Percentiles rank a stretch among this genome's conserved stretches.
These are phyloP conservation scores for Apantesis nais DNA, from an alignment of 2,888 invertebrate species.

Conservation along the genomic window DNA sequence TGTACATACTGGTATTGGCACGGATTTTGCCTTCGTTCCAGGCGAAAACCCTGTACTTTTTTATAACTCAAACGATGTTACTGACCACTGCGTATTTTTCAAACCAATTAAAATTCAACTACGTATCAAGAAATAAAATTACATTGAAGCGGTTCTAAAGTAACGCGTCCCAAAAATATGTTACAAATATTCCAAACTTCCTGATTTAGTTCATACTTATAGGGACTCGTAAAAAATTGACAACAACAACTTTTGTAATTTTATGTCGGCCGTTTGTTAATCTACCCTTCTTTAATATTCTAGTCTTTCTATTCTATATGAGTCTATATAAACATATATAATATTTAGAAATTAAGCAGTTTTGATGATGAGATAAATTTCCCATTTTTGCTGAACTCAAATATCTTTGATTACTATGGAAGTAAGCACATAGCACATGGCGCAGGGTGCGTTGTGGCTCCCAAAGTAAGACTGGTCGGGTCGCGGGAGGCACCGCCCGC, in stretches of 20 bases:
- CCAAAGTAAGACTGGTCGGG: conserved; percentile 48
- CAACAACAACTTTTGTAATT: neutral
- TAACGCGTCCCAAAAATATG: too few relatives aligned
- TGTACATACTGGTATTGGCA: too few relatives aligned
- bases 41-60: too few relatives aligned
- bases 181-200: too few relatives aligned
- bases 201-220: neutral
- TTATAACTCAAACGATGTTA: too few relatives aligned
- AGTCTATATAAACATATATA: neutral
- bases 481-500: conserved; percentile 35
- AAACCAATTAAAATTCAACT: too few relatives aligned
- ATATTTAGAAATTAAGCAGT: neutral
- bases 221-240: neutral
- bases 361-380: neutral
- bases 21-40: too few relatives aligned
- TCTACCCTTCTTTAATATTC: neutral
- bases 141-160: too few relatives aligned
- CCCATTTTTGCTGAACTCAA: neutral
- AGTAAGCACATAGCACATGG: conserved; percentile 3
- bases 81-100: too few relatives aligned
- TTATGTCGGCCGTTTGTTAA: neutral
- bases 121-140: too few relatives aligned
- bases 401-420: neutral
- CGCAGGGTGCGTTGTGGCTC: conserved; percentile 18
- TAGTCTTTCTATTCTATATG: too few relatives aligned